phyloP scores from a whole-genome alignment of 2,797 vertebrate genomes.

The Micrastur ruficollis region DNA sequence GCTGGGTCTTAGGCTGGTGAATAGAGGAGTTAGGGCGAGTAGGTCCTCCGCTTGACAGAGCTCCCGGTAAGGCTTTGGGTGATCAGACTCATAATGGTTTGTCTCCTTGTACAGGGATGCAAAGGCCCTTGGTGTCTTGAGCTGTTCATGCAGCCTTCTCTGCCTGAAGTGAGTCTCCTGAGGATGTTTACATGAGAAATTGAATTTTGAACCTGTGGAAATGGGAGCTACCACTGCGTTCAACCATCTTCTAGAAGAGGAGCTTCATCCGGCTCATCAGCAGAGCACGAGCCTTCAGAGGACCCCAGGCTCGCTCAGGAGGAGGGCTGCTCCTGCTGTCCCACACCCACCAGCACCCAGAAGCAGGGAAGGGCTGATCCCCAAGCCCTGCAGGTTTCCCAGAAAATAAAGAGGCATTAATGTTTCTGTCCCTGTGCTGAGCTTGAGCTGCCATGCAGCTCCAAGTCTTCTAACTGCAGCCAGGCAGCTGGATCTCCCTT shows the following conservation, averaged over 20 bases:
- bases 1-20: background rate
- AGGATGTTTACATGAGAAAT: background rate
- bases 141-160: background rate
- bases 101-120: accelerated
- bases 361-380: background rate
- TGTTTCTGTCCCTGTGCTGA: background rate
- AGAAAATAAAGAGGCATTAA: background rate
- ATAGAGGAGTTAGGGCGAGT: background rate
- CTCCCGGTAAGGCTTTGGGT: background rate
- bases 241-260: background rate
- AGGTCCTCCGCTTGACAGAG: background rate
- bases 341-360: background rate
- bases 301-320: background rate
- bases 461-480: no score
- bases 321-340: background rate
- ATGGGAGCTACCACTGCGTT: background rate
- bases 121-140: background rate
- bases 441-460: background rate
- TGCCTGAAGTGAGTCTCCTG: background rate
- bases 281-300: background rate
- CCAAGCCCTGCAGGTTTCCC: background rate
- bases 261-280: background rate
- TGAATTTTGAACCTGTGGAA: background rate
- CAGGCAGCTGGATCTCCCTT: no score
- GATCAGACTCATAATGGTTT: background rate